Evolutionary conservation across 2,113 vertebrate species (phyloP).

Genomic region (Notarius lentiginosus): DNA sequence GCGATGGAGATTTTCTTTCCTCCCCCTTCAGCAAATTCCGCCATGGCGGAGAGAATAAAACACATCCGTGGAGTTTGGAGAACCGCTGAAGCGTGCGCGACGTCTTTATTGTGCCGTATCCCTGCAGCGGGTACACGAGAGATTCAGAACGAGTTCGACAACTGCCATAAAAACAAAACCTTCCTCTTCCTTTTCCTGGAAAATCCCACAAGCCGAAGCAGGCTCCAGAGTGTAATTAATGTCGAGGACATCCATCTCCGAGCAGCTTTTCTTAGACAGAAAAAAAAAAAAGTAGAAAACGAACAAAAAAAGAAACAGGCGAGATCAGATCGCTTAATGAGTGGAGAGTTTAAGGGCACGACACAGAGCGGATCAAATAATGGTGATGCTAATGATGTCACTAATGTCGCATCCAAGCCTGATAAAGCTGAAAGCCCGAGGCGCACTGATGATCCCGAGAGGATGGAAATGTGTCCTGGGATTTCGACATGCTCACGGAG

Average conservation of each 20-base stretch:
- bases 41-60: background rate
- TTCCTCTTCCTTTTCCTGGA: background rate
- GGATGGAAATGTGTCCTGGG: background rate
- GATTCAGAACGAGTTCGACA: background rate
- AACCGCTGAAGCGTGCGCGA: background rate
- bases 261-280: slow-evolving; percentile 19
- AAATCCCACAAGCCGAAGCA: slow-evolving; percentile 30
- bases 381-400: background rate
- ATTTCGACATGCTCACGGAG: no score
- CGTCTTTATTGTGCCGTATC: background rate
- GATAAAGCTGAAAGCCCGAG: background rate
- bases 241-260: slow-evolving; percentile 30
- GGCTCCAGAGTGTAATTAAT: slow-evolving; percentile 38
- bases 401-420: background rate
- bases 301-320: background rate
- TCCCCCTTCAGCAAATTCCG: background rate
- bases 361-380: background rate
- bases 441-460: background rate
- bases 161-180: background rate
- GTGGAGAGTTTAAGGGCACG: background rate
- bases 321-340: background rate
- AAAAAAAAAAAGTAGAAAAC: background rate
- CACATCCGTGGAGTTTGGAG: background rate
- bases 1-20: background rate
- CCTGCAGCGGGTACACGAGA: slow-evolving; percentile 10